A percentile compares a stretch with the other conserved stretches of the same genome.
Conservation (phyloP, 2,888 invertebrate species). For the Zygothrica quintamaculata region DNA sequence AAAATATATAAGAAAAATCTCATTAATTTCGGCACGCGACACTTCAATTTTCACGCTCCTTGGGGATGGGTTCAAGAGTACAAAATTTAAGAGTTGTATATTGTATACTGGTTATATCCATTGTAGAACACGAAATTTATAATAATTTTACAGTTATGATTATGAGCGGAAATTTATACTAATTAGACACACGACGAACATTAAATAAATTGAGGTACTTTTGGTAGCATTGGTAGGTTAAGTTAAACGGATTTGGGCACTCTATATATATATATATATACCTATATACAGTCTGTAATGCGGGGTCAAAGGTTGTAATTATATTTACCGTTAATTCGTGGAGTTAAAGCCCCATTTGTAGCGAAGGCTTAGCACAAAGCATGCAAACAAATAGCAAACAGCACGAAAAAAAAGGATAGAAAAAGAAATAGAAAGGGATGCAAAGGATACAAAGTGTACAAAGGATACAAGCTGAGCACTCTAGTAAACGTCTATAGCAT, state of each 20-base stretch:
- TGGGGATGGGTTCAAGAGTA: not conserved
- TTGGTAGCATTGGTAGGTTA: conserved; percentile 11
- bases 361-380: conserved; percentile 55
- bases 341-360: conserved; percentile 45
- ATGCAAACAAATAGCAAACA: conserved; percentile 25
- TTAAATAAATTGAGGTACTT: conserved; percentile 47
- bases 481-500: conserved; percentile 16
- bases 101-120: conserved; percentile 9
- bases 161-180: conserved; percentile 68
- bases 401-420: conserved; percentile 13
- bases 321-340: conserved; percentile 70
- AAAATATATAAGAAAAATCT: conserved; percentile 8
- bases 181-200: conserved; percentile 60
- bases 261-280: not conserved
- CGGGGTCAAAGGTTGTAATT: conserved; percentile 55
- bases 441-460: conserved; percentile 16
- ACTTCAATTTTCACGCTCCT: conserved; percentile 3
- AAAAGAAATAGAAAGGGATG: conserved; percentile 16
- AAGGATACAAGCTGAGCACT: conserved; percentile 17
- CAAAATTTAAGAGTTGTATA: conserved; percentile 2
- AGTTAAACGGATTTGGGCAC: conserved; percentile 1
- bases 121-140: conserved; percentile 52
- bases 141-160: conserved; percentile 71
- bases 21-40: conserved; percentile 39
- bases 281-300: too few species aligned